Evolutionary conservation across 2,113 vertebrate genomes (phyloP).

Genomic region (Peromyscus maniculatus): DNA sequence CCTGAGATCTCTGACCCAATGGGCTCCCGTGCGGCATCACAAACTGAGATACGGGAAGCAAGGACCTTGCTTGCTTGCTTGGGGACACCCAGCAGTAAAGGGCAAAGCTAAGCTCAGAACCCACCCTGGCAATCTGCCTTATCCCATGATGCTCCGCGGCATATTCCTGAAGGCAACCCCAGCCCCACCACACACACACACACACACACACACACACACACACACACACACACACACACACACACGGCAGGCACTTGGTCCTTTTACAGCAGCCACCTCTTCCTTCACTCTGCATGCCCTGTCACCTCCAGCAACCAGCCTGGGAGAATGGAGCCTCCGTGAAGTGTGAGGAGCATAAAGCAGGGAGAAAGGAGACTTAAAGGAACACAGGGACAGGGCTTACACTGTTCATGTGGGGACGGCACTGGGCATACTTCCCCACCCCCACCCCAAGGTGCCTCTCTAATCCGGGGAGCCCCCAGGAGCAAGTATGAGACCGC

Average conservation of each 20-base stretch:
- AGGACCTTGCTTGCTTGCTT: background rate
- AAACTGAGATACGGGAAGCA: background rate
- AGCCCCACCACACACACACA: background rate
- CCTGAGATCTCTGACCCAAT: background rate
- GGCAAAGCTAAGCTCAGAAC: background rate
- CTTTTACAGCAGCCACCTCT: background rate
- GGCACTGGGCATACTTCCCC: background rate
- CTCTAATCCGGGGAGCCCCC: background rate
- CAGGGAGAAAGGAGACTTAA: slow-evolving; percentile 73
- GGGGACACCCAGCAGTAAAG: background rate
- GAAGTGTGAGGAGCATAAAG: slow-evolving; percentile 56
- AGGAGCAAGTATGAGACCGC: background rate
- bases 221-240: background rate
- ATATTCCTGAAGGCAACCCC: background rate
- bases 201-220: background rate
- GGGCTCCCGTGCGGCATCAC: background rate
- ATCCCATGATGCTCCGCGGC: background rate
- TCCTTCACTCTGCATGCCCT: background rate
- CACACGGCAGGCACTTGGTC: background rate
- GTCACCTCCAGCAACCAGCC: background rate
- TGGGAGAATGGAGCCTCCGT: slow-evolving; percentile 69
- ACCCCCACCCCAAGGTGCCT: background rate
- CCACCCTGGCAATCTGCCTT: background rate
- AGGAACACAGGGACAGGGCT: background rate
- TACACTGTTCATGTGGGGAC: slow-evolving; percentile 62